Conservation (phyloP, 2,113 vertebrate species). For the Cyphomyrus discorhynchus region DNA sequence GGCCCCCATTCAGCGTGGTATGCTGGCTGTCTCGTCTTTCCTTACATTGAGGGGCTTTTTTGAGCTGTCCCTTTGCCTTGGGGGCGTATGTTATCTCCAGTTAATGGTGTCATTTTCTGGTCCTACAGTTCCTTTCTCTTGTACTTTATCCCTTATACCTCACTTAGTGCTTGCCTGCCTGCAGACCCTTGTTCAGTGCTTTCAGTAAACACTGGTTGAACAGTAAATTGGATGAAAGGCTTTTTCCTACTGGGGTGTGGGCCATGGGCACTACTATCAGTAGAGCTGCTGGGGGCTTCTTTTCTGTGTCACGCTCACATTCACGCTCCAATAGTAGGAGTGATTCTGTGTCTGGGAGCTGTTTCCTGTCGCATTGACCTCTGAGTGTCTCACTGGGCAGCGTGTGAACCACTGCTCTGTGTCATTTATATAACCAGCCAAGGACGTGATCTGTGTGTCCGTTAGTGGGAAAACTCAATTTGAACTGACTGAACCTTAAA, state of each 20-base stretch:
- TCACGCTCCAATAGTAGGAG: neutral
- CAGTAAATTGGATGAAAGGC: neutral
- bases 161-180: neutral
- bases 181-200: neutral
- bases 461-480: neutral
- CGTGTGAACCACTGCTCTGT: neutral
- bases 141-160: neutral
- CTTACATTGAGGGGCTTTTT: neutral
- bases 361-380: neutral
- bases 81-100: neutral
- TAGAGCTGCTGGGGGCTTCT: neutral
- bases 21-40: neutral
- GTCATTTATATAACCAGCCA: neutral
- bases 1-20: neutral
- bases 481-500: neutral
- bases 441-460: neutral
- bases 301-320: neutral
- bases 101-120: neutral
- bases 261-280: neutral
- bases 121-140: neutral
- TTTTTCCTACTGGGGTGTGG: neutral
- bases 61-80: neutral
- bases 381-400: neutral
- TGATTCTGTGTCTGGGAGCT: neutral
- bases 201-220: neutral